Evolutionary conservation across 2,113 vertebrate genomes (phyloP).

Genomic region (Gallinago undulata): DNA sequence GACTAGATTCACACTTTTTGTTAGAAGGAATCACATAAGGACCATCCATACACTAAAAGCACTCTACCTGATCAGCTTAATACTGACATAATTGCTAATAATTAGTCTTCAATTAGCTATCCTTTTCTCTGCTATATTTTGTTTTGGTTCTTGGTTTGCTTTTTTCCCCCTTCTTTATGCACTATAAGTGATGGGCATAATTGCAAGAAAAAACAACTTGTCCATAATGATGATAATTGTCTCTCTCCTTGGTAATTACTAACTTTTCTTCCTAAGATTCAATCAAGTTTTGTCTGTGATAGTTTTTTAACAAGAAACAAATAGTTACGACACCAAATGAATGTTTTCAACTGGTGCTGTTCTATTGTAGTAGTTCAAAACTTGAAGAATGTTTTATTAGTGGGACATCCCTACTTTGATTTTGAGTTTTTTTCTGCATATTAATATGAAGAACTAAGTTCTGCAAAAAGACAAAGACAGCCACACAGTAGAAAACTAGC

Average conservation of each 20-base stretch:
- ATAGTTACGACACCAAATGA: not conserved
- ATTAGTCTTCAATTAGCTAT: not conserved
- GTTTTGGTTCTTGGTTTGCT: not conserved
- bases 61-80: not conserved
- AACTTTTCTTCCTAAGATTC: not conserved
- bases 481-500: not conserved
- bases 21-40: not conserved
- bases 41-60: not conserved
- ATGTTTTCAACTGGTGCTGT: not conserved
- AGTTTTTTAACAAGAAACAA: not conserved
- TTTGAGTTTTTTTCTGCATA: not conserved
- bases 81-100: not conserved
- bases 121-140: not conserved
- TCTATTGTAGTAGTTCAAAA: not conserved
- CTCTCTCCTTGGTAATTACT: not conserved
- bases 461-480: not conserved
- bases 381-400: not conserved
- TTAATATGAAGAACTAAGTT: not conserved
- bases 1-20: not conserved
- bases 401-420: not conserved
- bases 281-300: not conserved
- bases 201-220: not conserved
- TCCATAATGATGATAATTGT: not conserved
- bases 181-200: not conserved
- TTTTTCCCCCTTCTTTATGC: not conserved